These are phyloP conservation scores for Thalassarche chlororhynchos DNA, from an alignment of 2,113 vertebrate species.

Conservation along the genomic window DNA sequence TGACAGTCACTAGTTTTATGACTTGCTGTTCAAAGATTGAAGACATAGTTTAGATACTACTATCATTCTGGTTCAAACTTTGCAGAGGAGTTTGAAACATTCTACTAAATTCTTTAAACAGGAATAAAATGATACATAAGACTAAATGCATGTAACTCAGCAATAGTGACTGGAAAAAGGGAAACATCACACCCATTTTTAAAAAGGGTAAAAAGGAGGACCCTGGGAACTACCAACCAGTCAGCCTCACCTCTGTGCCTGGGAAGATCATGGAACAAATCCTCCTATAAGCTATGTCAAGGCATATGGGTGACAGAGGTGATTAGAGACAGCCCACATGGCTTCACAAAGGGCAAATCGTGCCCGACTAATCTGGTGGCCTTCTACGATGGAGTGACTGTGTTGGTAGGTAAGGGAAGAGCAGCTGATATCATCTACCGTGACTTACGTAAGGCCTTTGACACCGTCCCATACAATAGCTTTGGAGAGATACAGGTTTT, in stretches of 20 bases:
- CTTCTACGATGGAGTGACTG: neutral
- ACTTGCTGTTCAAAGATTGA: neutral
- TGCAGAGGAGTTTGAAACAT: neutral
- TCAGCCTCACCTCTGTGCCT: neutral
- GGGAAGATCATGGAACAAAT: neutral
- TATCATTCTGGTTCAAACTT: neutral
- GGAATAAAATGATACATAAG: neutral
- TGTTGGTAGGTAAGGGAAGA: neutral
- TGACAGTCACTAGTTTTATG: neutral
- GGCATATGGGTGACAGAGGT: neutral
- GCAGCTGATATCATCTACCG: neutral
- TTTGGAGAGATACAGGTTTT: neutral
- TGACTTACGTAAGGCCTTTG: neutral
- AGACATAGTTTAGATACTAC: neutral
- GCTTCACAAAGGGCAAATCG: neutral
- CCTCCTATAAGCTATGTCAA: neutral
- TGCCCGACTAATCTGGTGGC: neutral
- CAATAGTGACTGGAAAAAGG: neutral
- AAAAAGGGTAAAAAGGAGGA: neutral
- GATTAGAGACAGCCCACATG: neutral
- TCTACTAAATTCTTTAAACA: neutral
- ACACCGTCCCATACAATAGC: neutral
- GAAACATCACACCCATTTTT: neutral
- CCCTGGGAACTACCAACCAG: neutral
- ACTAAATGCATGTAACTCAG: neutral